Evolutionary conservation across 2,797 vertebrate species (phyloP), one percentile per base, ranked within the genome.

Genomic region (Sebastes umbrosus): DNA sequence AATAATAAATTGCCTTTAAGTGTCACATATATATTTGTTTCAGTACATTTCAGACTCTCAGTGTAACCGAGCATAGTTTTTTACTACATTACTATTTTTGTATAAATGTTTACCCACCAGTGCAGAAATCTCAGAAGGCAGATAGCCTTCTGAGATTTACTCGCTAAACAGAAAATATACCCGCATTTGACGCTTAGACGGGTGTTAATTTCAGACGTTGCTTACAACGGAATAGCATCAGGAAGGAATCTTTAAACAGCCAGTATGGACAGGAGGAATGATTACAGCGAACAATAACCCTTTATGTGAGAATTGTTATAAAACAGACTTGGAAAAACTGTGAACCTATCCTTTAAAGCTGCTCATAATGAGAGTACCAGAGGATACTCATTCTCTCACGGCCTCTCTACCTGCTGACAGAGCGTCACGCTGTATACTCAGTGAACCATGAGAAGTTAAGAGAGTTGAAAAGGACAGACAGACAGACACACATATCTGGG

Each of bases 261-360:
- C 59, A 22, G 18, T 18, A n/a, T 9, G 34, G 22, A 59, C 55
- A 77, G 73, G n/a, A 80, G 24, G 68, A 70, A 74, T 29, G 8
- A 78, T 50, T 25, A 25, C 32, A 69, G 59, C 0, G n/a, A 29
- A 22, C 27, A 10, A 20, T 34, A 29, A 60, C 24, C 79, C 25
- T 78, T 58, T 20, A 60, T 22, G 52, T 55, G 29, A 72, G 36
- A 73, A 7, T 2, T 7, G 16, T 68, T 71, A 39, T 4, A 29
- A 68, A 22, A 52, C 34, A 50, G 29, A 63, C 29, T 55, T 46
- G 39, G 25, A n/a, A 60, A 57, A 69, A 65, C 18, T 18, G 58
- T 82, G 59, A 67, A 77, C 2, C 46, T 27, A 11, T 65, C 34
- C 52, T 80, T 75, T 73, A 60, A 85, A 60, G 67, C 62, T 77